Base-by-base conservation (phyloP, 1,140 invertebrate species). In the Orchesella cincta region DNA sequence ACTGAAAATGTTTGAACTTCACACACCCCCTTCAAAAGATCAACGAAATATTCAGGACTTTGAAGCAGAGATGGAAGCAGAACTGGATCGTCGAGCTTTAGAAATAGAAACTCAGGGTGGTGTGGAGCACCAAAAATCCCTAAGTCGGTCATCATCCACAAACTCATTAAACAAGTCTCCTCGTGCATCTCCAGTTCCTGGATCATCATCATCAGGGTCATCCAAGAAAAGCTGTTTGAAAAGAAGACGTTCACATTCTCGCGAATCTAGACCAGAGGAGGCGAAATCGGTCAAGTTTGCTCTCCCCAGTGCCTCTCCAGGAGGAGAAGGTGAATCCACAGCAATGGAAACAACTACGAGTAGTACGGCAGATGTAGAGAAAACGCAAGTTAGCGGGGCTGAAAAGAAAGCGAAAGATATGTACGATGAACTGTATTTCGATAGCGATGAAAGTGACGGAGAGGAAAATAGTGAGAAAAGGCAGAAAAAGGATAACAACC, bases 391-490 rank as follows among this genome's bases (percentile, higher is more conserved):
- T 26, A 70, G 20, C 82, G 76, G 12, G 3, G 12, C 14, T 14
- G 23, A 81, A 57, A 71, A 64, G 35, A 62, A 62, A 31, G 75
- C n/a, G 14, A 80, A 83, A 26, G 76, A 82, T 35, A 83, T 81
- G 70, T 87, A 88, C 79, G 85, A 87, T 83, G 84, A 85, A 70
- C 82, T 87, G 33, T 88, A 88, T 79, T 88, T 87, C 84, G 87
- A 88, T 80, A 87, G 87, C 3, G 87, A 88, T 81, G 86, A 87
- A 74, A 86, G 87, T 73, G 86, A 83, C 31, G 82, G 80, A 33
- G 71, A 28, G n/a, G 77, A 78, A 73, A 76, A 81, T 26, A 78
- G 67, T 1, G 34, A 46, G 0, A 46, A 46, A 1, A 67, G 73
- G 74, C 54, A 75, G 29, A 57, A 57, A 46, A 77, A 82, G 62